These are phyloP conservation scores for Ciconia stormi DNA, from an alignment of 2,113 vertebrate genomes.

Conservation along the genomic window DNA sequence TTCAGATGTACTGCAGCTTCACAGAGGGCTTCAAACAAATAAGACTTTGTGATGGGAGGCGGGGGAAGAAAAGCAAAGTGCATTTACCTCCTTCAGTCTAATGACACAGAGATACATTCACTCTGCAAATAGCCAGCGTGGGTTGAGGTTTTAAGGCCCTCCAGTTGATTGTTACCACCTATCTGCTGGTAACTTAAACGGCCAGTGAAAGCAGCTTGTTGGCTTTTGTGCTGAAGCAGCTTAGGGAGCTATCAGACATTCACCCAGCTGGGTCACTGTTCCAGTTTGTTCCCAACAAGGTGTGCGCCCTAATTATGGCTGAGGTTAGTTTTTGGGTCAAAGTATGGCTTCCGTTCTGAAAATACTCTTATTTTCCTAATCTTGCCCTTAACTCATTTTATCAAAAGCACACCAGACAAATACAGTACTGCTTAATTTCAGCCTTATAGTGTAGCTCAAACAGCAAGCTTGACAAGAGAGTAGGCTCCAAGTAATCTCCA, in stretches of 20 bases:
- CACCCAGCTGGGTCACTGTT: not conserved
- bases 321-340: not conserved
- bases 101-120: not conserved
- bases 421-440: not conserved
- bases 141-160: constrained; percentile 12
- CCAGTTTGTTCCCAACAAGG: not conserved
- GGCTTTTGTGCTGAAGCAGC: constrained; percentile 10
- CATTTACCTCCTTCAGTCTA: not conserved
- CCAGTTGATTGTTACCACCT: not conserved
- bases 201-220: not conserved
- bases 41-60: not conserved
- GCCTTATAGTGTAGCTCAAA: not conserved
- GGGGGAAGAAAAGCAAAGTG: not conserved
- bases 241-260: not conserved
- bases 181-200: not conserved
- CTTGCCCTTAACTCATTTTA: not conserved
- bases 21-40: not conserved
- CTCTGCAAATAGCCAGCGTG: not conserved
- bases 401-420: not conserved
- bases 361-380: not conserved
- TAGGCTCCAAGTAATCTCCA: not conserved
- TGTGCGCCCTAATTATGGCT: not conserved
- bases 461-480: not conserved
- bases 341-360: not conserved
- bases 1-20: fast-evolving